Evolutionary conservation across 2,888 invertebrate genomes (phyloP).

Genomic region (Leptinotarsa peninsularis): DNA sequence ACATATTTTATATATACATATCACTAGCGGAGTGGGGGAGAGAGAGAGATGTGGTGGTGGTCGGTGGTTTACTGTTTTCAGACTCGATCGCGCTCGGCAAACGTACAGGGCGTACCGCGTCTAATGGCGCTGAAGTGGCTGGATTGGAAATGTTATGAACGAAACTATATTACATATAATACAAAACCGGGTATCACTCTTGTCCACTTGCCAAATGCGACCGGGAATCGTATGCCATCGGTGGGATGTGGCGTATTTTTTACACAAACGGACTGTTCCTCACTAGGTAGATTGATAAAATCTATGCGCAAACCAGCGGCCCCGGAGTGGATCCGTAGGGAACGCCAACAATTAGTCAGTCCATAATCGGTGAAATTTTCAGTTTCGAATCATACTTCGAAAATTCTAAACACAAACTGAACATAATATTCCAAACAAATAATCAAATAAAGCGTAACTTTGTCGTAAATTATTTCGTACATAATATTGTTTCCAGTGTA

Average conservation of each 20-base stretch:
- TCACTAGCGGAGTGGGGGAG: constrained; percentile 58
- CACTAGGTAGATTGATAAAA: neutral
- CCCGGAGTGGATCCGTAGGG: neutral
- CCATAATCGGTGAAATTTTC: neutral
- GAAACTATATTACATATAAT: constrained; percentile 67
- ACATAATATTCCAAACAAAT: neutral
- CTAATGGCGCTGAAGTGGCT: constrained; percentile 55
- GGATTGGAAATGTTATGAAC: constrained; percentile 63
- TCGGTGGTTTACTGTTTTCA: constrained; percentile 26
- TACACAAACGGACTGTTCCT: constrained; percentile 26
- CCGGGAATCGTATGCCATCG: constrained; percentile 46
- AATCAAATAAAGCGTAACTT: neutral
- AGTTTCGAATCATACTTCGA: no score
- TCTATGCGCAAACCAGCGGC: neutral
- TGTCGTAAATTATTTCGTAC: neutral
- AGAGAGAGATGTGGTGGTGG: constrained; percentile 35
- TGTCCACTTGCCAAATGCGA: constrained; percentile 60
- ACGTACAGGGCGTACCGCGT: constrained; percentile 53
- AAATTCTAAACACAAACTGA: neutral
- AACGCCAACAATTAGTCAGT: neutral
- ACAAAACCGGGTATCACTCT: constrained; percentile 59
- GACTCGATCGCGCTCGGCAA: constrained; percentile 59
- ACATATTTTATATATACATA: constrained; percentile 58
- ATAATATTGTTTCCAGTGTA: neutral
- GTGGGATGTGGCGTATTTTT: constrained; percentile 28